Evolutionary conservation across 2,888 invertebrate species (phyloP).

Genomic region (Xanthia icteritia): DNA sequence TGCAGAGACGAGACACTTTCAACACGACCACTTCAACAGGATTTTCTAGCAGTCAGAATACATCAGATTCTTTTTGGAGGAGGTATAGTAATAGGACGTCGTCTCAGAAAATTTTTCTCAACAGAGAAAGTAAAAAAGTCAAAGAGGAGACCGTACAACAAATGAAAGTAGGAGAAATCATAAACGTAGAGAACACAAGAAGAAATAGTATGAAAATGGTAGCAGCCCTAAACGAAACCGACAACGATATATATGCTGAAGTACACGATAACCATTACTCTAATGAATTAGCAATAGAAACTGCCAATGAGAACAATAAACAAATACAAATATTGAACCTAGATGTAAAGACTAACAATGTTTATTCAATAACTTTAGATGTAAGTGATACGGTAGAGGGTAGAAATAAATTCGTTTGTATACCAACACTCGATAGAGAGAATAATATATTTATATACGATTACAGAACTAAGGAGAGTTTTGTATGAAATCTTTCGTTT

Average conservation of each 20-base stretch:
- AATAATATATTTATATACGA: conserved; percentile 90
- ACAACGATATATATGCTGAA: conserved; percentile 76
- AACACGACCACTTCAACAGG: conserved; percentile 92
- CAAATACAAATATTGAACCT: conserved; percentile 89
- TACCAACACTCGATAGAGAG: conserved; percentile 83
- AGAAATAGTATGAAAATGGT: conserved; percentile 88
- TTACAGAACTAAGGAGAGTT: conserved; percentile 88
- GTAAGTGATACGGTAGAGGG: conserved; percentile 81
- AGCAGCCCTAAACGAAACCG: conserved; percentile 83
- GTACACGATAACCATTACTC: conserved; percentile 73
- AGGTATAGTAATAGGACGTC: conserved; percentile 90
- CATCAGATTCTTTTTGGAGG: conserved; percentile 91
- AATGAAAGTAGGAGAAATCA: conserved; percentile 85
- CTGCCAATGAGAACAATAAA: conserved; percentile 86
- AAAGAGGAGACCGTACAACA: conserved; percentile 81
- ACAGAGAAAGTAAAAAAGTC: conserved; percentile 82
- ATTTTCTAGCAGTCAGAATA: conserved; percentile 90
- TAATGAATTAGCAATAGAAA: conserved; percentile 71
- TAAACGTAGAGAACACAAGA: conserved; percentile 86
- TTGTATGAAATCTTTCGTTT: conserved; percentile 76
- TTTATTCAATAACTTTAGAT: conserved; percentile 88
- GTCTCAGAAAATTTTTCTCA: conserved; percentile 82
- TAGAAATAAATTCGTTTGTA: conserved; percentile 85
- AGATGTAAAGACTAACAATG: conserved; percentile 88
- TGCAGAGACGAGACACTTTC: conserved; percentile 92